A percentile compares a stretch with the other conserved stretches of the same genome.
These are phyloP conservation scores for Drosophila borborema DNA, from an alignment of 2,888 invertebrate species.

Conservation along the genomic window DNA sequence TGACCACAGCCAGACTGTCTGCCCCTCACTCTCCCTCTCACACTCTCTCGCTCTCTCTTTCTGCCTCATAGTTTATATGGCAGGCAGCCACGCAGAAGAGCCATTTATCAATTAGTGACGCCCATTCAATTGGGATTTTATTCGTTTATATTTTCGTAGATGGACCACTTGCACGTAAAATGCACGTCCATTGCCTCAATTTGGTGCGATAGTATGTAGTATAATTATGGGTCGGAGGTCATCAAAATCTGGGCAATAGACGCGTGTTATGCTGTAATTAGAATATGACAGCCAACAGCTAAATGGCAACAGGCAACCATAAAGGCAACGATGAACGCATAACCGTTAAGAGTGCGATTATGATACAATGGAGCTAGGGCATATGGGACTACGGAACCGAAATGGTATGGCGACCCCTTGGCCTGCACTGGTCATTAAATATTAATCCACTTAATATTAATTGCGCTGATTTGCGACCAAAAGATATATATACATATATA, in stretches of 20 bases:
- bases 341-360: conserved; percentile 73
- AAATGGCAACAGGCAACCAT: conserved; percentile 44
- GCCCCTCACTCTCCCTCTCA: not conserved
- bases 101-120: conserved; percentile 80
- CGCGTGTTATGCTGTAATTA: conserved; percentile 77
- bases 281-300: conserved; percentile 64
- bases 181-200: conserved; percentile 61
- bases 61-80: conserved; percentile 29
- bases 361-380: conserved; percentile 35
- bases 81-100: conserved; percentile 60
- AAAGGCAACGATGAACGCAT: conserved; percentile 60
- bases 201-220: conserved; percentile 6
- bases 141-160: conserved; percentile 25
- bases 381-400: conserved; percentile 30
- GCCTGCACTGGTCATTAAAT: conserved; percentile 81
- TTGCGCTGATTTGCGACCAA: conserved; percentile 77
- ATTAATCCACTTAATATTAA: conserved; percentile 84
- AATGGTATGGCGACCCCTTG: conserved; percentile 20
- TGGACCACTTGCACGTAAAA: conserved; percentile 67
- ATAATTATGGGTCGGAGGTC: conserved; percentile 55
- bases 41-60: not conserved
- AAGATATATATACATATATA: conserved; percentile 21
- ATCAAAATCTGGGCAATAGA: conserved; percentile 71
- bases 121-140: conserved; percentile 64
- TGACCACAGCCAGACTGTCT: not conserved